Evolutionary conservation across 2,888 invertebrate genomes (phyloP).

Genomic region (Mongoloraphidia duomilia): DNA sequence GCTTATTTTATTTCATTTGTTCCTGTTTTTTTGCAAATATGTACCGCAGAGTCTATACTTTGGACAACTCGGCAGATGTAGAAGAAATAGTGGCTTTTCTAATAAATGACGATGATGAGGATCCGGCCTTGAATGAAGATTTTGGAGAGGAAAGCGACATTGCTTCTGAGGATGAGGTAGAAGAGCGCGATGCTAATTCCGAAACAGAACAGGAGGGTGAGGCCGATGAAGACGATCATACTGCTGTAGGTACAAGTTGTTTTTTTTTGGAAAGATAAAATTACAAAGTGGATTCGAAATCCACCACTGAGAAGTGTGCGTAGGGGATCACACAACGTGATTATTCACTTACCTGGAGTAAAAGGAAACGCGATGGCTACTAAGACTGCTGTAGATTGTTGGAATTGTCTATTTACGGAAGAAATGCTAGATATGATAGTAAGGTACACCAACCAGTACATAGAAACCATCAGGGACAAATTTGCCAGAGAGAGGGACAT

Average conservation of each 20-base stretch:
- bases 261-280: too few relatives aligned
- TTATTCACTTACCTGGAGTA: constrained; percentile 9
- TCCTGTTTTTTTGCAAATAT: too few relatives aligned
- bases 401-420: constrained; percentile 13
- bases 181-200: too few relatives aligned
- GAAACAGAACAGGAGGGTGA: too few relatives aligned
- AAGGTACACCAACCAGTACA: too few relatives aligned
- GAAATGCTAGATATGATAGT: constrained; percentile 16
- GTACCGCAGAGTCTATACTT: too few relatives aligned
- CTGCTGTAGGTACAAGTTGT: too few relatives aligned
- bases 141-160: constrained; percentile 10
- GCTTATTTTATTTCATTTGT: too few relatives aligned
- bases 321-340: constrained; percentile 7
- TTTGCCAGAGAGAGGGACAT: constrained; percentile 13
- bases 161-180: constrained; percentile 10
- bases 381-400: constrained; percentile 13
- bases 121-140: constrained; percentile 8
- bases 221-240: too few relatives aligned
- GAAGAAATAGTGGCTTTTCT: neutral
- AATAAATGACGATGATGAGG: constrained; percentile 7
- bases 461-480: constrained; percentile 9
- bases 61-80: too few relatives aligned
- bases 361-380: constrained; percentile 8
- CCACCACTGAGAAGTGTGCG: constrained; percentile 3
- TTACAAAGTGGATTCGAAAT: constrained; percentile 12